Conservation (phyloP, 35 echinoderm and acorn worm genomes). For the Chiridota heheva region DNA sequence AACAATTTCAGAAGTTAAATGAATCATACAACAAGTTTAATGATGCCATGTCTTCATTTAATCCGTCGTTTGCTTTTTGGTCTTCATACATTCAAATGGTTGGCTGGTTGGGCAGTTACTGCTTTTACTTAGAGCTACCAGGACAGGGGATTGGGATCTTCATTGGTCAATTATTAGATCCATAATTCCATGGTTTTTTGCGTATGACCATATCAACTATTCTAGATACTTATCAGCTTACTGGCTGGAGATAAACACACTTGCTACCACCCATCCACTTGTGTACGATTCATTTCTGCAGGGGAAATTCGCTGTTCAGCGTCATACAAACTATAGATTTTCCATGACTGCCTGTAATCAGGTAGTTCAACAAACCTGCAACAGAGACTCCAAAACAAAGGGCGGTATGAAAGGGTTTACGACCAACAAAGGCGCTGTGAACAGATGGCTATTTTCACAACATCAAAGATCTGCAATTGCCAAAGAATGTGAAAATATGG, state of each 20-base stretch:
- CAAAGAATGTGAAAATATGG: constrained; percentile 42
- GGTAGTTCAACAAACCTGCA: constrained; percentile 62
- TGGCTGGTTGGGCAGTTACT: no score
- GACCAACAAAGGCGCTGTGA: constrained; percentile 33
- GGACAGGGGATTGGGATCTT: constrained; percentile 58
- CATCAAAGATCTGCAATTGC: constrained; percentile 43
- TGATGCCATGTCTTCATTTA: neutral
- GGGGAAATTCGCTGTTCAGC: constrained; percentile 68
- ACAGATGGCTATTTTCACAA: constrained; percentile 49
- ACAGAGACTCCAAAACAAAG: constrained; percentile 57
- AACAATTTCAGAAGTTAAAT: neutral
- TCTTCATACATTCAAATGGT: constrained; percentile 48
- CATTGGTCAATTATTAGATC: constrained; percentile 43
- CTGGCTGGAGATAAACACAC: constrained; percentile 55
- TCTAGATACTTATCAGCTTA: constrained; percentile 51
- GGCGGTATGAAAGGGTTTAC: constrained; percentile 63
- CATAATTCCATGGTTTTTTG: constrained; percentile 55
- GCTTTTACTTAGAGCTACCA: constrained; percentile 13
- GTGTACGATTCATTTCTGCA: constrained; percentile 6
- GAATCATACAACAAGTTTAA: constrained; percentile 25
- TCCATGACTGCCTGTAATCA: constrained; percentile 50
- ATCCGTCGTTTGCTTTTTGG: constrained; percentile 54
- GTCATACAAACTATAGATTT: constrained; percentile 44
- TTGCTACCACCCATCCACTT: constrained; percentile 26
- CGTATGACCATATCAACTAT: constrained; percentile 58